Evolutionary conservation across 2,888 invertebrate species (phyloP), one percentile per base, ranked within the genome.

Genomic region (Idaea biselata): DNA sequence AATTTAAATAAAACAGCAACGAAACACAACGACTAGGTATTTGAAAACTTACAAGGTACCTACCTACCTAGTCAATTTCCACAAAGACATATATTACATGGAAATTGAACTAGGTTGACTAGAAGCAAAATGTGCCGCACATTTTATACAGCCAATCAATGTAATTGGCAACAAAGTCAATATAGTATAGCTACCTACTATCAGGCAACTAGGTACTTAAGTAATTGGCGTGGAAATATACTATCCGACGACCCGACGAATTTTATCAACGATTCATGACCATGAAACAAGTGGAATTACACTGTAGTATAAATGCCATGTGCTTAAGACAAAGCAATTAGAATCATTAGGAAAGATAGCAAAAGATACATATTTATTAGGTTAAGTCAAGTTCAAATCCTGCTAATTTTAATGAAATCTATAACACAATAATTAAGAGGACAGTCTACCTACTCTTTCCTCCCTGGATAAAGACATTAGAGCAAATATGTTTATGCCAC

Each of bases 71-170:
- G 57, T 58, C 14, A 59, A 44, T 44, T 44, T 11, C 33, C 5
- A 32, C 61, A 61, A 60, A 66, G 44, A 58, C 14, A 44, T 14
- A 14, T 44, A 1, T 44, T 44, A 44, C 6, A 44, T 44, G 44
- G 7, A 44, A 44, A 44, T 44, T 44, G 44, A 44, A 44, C 44
- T 44, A 44, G 44, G 14, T 44, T 44, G 7, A 44, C 25, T 25
- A 25, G 25, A 44, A 44, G 44, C 44, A 14, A 14, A 14, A 44
- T 44, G 14, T 44, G 44, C 8, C 44, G 11, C 44, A 44, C 44
- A 44, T 44, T 25, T 3, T 44, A 11, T 44, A 8, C 2, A 44
- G 14, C 44, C 44, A 44, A 44, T 44, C 44, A 44, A 44, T 44
- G 14, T 44, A 44, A 44, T 44, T 44, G 44, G 44, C 44, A 44